phyloP scores from a whole-genome alignment of 2,113 vertebrate genomes.

The Pantherophis guttatus region DNA sequence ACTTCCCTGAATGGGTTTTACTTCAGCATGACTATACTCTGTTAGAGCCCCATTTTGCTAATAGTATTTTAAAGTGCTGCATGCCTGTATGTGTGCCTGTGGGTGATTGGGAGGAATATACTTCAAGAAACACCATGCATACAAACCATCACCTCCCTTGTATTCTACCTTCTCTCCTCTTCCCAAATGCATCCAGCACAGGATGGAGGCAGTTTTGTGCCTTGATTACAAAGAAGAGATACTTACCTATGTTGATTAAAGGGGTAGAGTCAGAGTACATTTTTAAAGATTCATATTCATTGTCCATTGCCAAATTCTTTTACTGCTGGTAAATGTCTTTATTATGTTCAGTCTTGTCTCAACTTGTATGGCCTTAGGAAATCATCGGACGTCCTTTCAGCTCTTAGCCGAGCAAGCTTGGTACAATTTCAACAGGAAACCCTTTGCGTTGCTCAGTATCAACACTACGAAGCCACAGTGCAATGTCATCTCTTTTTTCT shows the following conservation, averaged over 20 bases:
- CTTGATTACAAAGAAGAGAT: constrained; percentile 31
- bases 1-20: neutral
- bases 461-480: constrained; percentile 33
- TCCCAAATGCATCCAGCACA: neutral
- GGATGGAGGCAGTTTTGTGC: neutral
- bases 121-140: constrained; percentile 24
- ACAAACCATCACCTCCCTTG: constrained; percentile 7
- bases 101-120: neutral
- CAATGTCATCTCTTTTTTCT: constrained; percentile 45
- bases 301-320: constrained; percentile 27
- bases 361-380: constrained; percentile 36
- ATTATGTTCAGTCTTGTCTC: constrained; percentile 22
- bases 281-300: constrained; percentile 20
- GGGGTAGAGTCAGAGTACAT: neutral
- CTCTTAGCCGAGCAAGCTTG: constrained; percentile 57
- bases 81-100: neutral
- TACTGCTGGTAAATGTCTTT: constrained; percentile 33
- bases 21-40: neutral
- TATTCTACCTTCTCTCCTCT: constrained; percentile 3
- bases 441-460: constrained; percentile 38
- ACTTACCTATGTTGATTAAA: constrained; percentile 32
- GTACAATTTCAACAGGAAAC: constrained; percentile 53
- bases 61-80: constrained; percentile 5
- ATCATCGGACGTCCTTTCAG: constrained; percentile 36
- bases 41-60: constrained; percentile 22